These are phyloP conservation scores for Gallinago paraguaiae DNA, from an alignment of 2,113 vertebrate genomes.

Conservation along the genomic window DNA sequence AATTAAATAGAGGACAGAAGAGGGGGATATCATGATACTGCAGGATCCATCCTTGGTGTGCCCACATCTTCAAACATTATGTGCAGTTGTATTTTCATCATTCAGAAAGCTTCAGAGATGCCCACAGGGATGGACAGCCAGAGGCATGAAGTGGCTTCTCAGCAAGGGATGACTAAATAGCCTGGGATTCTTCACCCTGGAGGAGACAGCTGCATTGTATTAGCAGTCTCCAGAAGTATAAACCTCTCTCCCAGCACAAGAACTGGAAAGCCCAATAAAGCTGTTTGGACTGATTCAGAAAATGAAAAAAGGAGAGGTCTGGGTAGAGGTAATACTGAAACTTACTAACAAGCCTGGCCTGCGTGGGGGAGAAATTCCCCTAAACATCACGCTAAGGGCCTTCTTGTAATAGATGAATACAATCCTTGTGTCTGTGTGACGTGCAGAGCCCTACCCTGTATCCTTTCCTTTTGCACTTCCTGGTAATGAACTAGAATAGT, in stretches of 20 bases:
- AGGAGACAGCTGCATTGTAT: not conserved
- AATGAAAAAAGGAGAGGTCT: not conserved
- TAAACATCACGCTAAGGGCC: not conserved
- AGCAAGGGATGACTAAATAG: not conserved
- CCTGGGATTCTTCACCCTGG: not conserved
- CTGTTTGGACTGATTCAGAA: not conserved
- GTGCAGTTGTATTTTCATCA: not conserved
- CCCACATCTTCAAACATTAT: not conserved
- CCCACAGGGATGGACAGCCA: not conserved
- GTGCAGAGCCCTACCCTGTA: not conserved
- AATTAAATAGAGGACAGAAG: not conserved
- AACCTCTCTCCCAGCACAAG: not conserved
- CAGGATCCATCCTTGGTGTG: not conserved
- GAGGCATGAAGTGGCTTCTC: not conserved
- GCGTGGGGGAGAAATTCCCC: no score
- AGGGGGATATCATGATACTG: not conserved
- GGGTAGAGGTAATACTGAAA: not conserved
- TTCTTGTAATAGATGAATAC: not conserved
- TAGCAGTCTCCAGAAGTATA: not conserved
- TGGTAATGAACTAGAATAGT: not conserved
- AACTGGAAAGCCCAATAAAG: not conserved
- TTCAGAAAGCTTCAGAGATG: not conserved
- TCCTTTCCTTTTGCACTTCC: not conserved
- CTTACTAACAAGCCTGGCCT: not conserved
- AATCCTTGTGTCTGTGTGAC: not conserved